These are phyloP conservation scores for Centrocercus urophasianus DNA, from an alignment of 2,113 vertebrate species.

Conservation along the genomic window DNA sequence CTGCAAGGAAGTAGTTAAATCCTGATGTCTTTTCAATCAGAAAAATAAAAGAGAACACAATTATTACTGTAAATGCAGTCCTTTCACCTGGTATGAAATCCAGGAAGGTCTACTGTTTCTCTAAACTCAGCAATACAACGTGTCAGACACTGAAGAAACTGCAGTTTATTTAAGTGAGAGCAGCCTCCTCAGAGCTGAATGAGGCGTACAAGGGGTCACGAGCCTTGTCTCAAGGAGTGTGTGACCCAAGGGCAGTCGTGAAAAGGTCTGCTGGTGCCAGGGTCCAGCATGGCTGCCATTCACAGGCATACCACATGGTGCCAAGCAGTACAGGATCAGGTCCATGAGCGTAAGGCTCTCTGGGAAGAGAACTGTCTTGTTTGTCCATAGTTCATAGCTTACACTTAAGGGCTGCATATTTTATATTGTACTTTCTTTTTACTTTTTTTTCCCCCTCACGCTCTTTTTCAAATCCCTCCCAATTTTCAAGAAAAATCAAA, in stretches of 20 bases:
- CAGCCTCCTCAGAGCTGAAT: background rate
- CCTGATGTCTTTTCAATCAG: background rate
- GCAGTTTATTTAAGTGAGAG: background rate
- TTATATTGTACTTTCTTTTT: background rate
- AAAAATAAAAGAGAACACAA: background rate
- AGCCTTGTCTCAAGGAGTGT: background rate
- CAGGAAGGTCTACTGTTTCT: background rate
- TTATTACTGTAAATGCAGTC: background rate
- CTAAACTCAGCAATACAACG: background rate
- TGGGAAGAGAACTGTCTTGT: background rate
- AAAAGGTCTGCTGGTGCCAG: background rate
- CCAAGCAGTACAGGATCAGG: background rate
- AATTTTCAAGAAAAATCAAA: conserved; percentile 16
- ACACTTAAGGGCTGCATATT: conserved; percentile 7
- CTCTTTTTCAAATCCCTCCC: conserved; percentile 11
- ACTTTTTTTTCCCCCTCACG: background rate
- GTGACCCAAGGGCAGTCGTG: background rate
- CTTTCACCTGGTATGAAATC: background rate
- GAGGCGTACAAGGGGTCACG: background rate
- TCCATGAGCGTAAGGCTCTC: background rate
- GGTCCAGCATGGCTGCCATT: background rate
- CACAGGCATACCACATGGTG: background rate
- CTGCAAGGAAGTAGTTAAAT: background rate
- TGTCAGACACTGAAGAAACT: background rate
- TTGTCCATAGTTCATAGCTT: background rate